Evolutionary conservation across 2,113 vertebrate genomes (phyloP), one percentile per base, ranked within the genome.

Genomic region (Cyanocitta stelleri): DNA sequence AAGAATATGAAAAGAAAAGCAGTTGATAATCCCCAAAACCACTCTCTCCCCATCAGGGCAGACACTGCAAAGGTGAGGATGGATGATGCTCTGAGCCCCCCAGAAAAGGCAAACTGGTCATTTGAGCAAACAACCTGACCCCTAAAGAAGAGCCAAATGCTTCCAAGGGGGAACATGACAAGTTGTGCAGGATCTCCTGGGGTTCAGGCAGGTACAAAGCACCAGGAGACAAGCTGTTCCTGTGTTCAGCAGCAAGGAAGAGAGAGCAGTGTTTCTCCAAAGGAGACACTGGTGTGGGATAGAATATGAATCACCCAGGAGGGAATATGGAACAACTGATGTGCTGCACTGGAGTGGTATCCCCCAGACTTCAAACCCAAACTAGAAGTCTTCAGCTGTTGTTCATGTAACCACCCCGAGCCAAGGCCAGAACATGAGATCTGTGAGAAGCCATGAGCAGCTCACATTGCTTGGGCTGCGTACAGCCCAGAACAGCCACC

Each of bases 191-290:
- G 27, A 71, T 39, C 26, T 37, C 48, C 33, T 0, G 16, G 49
- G 37, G 20, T 29, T 44, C 51, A 80, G 51, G 14, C 56, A 61
- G 51, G 56, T 29, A 35, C 29, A 16, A 41, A 64, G 51, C 2
- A 49, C 41, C 24, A 18, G 56, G 32, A 55, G 23, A 71, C 33
- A 59, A 61, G 35, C 11, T n/a, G 20, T 37, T 67, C n/a, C 39
- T 0, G 0, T 12, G 26, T 23, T 52, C 0, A 5, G 33, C 37
- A 59, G 51, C 37, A 29, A 66, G 72, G 71, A 52, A 76, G 44
- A 23, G 56, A 35, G 33, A 29, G 64, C 19, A 72, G 39, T 2
- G 1, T 24, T 66, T 54, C 8, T 26, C 64, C 2, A 3, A 62
- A 55, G 52, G 44, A 30, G 2, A 76, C 7, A 19, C 56, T 37